Conservation (phyloP, 2,797 vertebrate genomes). For the Cryptoblepharus egeriae region DNA sequence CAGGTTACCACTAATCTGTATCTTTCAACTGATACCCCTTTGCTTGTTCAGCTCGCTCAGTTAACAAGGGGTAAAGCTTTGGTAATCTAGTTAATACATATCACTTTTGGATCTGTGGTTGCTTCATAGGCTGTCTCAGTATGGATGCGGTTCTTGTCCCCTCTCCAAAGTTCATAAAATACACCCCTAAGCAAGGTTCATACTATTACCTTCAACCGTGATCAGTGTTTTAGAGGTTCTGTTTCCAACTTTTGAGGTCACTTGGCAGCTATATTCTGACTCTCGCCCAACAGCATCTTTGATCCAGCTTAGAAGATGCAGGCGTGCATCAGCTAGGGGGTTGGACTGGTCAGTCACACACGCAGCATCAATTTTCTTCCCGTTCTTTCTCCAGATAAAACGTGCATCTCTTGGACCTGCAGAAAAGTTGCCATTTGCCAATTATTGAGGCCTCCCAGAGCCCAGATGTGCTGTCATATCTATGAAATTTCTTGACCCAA, state of each 20-base stretch:
- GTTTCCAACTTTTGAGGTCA: conserved; percentile 80
- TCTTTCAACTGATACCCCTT: not conserved
- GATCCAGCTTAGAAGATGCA: conserved; percentile 90
- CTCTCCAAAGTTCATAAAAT: not conserved
- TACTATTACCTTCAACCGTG: conserved; percentile 61
- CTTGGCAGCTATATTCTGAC: conserved; percentile 85
- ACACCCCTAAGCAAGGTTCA: not conserved
- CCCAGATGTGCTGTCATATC: not conserved
- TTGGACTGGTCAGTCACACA: conserved; percentile 80
- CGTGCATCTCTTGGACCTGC: conserved; percentile 86
- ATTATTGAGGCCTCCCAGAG: not conserved
- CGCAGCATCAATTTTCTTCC: conserved; percentile 76
- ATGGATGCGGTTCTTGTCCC: not conserved
- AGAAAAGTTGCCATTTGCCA: conserved; percentile 7
- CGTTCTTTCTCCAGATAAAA: conserved; percentile 89
- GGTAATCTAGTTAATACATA: too few species aligned
- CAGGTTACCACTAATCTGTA: not conserved
- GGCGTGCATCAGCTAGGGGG: conserved; percentile 72
- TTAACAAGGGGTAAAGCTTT: too few species aligned
- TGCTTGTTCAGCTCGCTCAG: not conserved
- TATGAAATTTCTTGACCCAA: not conserved
- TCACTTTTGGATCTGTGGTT: not conserved
- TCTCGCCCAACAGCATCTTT: conserved; percentile 80
- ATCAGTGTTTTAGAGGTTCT: conserved; percentile 80
- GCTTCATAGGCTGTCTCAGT: not conserved